Base-by-base conservation (phyloP, 2,888 invertebrate genomes). In the Xestia xanthographa region DNA sequence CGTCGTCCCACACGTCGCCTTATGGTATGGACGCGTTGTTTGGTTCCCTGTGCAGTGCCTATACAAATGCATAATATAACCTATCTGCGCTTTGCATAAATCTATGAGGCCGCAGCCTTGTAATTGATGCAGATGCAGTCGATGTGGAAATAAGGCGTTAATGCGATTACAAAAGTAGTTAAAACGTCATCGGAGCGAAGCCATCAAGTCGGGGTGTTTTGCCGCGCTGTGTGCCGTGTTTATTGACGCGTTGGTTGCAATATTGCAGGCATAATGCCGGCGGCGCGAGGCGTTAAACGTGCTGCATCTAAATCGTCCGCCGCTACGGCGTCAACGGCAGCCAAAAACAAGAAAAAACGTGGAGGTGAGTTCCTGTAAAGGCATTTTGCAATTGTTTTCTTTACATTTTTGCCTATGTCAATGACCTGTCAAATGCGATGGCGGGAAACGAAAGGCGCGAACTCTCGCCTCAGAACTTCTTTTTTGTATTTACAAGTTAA, bases 1-100 rank as follows among this genome's bases (percentile, higher is more conserved):
- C 87, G 82, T 80, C 76, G 77, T 86, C 83, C 73, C 85, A 87
- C 84, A 85, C 87, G 87, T 89, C 82, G 83, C 87, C 90, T 79
- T 92, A 90, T 87, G 90, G 89, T 89, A 91, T 88, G 90, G 90
- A 91, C 93, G 94, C 93, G 93, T 95, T 95, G 95, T 96, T 96
- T 95, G 93, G 92, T 92, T 93, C 92, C 85, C 88, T 89, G 95
- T 95, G 94, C 92, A 95, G 93, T 94, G 93, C 90, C 89, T 96
- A 95, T 95, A 96, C 92, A 95, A 95, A 95, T 93, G 95, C 95
- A 95, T 95, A 95, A 94, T 95, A 95, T 96, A 96, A 96, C 96
- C 96, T 96, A 95, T 94, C 91, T 93, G 90, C 92, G 93, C 91
- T 94, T 93, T 91, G 93, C 94, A 94, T 94, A 94, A 95, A 95